A percentile compares a stretch with the other conserved stretches of the same genome.
phyloP scores from a whole-genome alignment of 2,888 invertebrate species.

The Unio pictorum region DNA sequence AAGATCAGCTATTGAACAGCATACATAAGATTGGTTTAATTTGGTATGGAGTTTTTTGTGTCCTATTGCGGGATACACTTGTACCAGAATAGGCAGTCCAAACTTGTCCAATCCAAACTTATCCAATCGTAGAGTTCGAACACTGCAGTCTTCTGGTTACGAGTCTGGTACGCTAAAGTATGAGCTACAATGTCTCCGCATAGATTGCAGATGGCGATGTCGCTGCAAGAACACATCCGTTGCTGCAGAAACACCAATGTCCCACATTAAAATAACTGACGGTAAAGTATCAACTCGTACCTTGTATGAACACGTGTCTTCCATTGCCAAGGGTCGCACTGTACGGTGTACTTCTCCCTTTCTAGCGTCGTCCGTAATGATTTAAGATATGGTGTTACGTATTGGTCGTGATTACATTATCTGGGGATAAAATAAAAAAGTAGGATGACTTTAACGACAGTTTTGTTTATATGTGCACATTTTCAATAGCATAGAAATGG shows the following conservation, averaged over 20 bases:
- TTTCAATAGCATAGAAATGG: neutral
- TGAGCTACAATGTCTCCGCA: neutral
- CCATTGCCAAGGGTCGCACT: conserved; percentile 55
- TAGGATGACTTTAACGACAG: neutral
- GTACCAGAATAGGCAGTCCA: neutral
- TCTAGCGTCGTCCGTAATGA: conserved; percentile 49
- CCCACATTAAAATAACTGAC: too few species aligned
- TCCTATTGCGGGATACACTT: too few species aligned
- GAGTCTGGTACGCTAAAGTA: neutral
- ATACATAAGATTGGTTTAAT: too few species aligned
- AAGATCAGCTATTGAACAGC: too few species aligned
- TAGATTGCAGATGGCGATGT: neutral
- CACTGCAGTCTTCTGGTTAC: neutral
- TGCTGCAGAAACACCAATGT: too few species aligned
- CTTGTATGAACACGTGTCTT: conserved; percentile 55
- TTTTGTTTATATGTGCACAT: neutral
- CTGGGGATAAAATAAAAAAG: conserved; percentile 23
- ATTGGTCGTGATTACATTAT: conserved; percentile 50
- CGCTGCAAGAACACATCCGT: neutral
- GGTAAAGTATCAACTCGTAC: conserved; percentile 20
- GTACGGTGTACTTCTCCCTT: conserved; percentile 44
- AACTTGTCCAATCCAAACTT: neutral
- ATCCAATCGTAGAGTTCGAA: neutral
- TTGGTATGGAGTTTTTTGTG: too few species aligned
- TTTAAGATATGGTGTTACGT: conserved; percentile 46